Conservation (phyloP, 2,113 vertebrate genomes). For the Trematocara variabile region DNA sequence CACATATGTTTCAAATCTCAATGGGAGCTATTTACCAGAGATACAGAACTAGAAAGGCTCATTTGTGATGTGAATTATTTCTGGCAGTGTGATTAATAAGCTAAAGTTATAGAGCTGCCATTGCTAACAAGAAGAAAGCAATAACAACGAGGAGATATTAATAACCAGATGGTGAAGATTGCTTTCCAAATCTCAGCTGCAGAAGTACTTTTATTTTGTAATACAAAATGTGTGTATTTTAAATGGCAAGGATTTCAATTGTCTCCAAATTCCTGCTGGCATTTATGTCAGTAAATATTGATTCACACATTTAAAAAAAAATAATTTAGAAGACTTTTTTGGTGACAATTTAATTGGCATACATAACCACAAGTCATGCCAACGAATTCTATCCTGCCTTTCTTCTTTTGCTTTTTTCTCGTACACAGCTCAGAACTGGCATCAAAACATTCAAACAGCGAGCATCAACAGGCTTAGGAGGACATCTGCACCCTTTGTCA, state of each 20-base stretch:
- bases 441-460: neutral
- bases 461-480: neutral
- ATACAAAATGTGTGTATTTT: neutral
- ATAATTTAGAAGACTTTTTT: neutral
- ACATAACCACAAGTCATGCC: neutral
- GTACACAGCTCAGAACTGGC: neutral
- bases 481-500: neutral
- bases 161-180: neutral
- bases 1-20: slow-evolving; percentile 30
- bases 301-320: neutral
- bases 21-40: neutral
- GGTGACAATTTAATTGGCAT: neutral
- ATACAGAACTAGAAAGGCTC: slow-evolving; percentile 6
- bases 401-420: neutral
- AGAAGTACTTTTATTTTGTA: neutral
- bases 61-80: slow-evolving; percentile 14
- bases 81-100: slow-evolving; percentile 19
- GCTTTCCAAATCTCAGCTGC: neutral
- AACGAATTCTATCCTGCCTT: neutral
- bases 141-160: neutral
- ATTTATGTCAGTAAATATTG: too few relatives aligned
- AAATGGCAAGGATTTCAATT: neutral
- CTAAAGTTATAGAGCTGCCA: neutral
- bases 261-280: too few relatives aligned
- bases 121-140: neutral